Base-by-base conservation (phyloP, 2,888 invertebrate species). In the Drosophila paucipuncta region DNA sequence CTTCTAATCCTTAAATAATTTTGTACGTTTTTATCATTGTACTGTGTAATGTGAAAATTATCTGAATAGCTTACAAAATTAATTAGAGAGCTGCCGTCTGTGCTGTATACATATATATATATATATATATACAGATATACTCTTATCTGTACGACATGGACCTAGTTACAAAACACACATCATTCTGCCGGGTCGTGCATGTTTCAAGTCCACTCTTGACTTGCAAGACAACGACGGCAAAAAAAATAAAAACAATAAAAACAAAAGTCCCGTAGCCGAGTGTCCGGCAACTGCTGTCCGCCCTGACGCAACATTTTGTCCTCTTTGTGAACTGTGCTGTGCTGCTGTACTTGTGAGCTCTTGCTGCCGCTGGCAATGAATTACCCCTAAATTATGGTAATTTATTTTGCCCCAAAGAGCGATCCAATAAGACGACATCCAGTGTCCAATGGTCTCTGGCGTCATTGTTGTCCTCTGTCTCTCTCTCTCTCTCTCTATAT, bases 331-430 rank as follows among this genome's bases (percentile, higher is more conserved):
- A 76, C 80, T 47, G 80, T 47, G 80, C 62, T 62, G 13, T 28
- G 39, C 28, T 47, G 69, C 68, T 57, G 65, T 65, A 66, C 49
- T 78, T 59, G 72, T 55, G 66, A 73, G 73, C 76, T 80, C 83
- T 85, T 82, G 67, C 72, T 73, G 84, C 37, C 61, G 67, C 82
- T 85, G 83, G 76, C 85, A 85, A 77, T 85, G 86, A 88, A 86
- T 90, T 90, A 86, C 88, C 90, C 88, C 90, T 90, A 86, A 86
- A 90, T 86, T 86, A 90, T 86, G 86, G 86, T 86, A 86, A 86
- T 86, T 90, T 86, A 86, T 86, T 90, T 86, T 83, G 74, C 83
- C 86, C 90, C 81, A 88, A 86, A 86, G 89, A 90, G 75, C 90
- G 81, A 86, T 90, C 77, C 83, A 78, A 71, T 73, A 87, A 78